Conservation (phyloP, 1,140 invertebrate genomes). For the Zaprionus ornatus region DNA sequence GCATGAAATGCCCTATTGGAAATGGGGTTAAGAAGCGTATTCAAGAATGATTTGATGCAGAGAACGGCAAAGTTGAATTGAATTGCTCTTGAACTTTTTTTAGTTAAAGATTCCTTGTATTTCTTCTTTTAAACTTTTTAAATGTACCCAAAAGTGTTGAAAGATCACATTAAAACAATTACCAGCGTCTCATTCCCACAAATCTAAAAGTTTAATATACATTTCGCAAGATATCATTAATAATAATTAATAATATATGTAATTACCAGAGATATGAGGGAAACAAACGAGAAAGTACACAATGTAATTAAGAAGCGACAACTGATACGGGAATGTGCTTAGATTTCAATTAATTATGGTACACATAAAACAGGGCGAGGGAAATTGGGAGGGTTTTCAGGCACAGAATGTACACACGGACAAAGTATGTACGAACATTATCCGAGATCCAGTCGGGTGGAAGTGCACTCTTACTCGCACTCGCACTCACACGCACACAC, state of each 20-base stretch:
- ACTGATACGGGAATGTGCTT: conserved; percentile 42
- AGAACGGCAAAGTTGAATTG: too few relatives aligned
- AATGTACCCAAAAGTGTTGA: neutral
- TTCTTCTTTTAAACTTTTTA: neutral
- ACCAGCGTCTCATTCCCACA: too few relatives aligned
- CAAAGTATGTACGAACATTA: neutral
- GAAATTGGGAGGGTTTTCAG: neutral
- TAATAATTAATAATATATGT: conserved; percentile 2
- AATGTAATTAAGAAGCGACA: conserved; percentile 1
- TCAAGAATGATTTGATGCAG: too few relatives aligned
- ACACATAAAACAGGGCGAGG: conserved; percentile 28
- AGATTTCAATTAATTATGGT: conserved; percentile 61
- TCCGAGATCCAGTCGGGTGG: conserved; percentile 33
- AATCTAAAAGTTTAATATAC: neutral
- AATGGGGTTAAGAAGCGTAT: too few relatives aligned
- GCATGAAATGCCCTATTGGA: too few relatives aligned
- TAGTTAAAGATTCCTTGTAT: neutral
- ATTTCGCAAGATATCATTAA: neutral
- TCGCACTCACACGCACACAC: neutral
- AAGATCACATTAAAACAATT: neutral
- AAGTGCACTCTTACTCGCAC: conserved; percentile 32
- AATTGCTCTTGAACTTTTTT: too few relatives aligned
- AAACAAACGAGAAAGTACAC: neutral
- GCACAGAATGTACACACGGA: conserved; percentile 1
- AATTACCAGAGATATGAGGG: neutral